Evolutionary conservation across 2,113 vertebrate species (phyloP).

Genomic region (Myiagra hebetior): DNA sequence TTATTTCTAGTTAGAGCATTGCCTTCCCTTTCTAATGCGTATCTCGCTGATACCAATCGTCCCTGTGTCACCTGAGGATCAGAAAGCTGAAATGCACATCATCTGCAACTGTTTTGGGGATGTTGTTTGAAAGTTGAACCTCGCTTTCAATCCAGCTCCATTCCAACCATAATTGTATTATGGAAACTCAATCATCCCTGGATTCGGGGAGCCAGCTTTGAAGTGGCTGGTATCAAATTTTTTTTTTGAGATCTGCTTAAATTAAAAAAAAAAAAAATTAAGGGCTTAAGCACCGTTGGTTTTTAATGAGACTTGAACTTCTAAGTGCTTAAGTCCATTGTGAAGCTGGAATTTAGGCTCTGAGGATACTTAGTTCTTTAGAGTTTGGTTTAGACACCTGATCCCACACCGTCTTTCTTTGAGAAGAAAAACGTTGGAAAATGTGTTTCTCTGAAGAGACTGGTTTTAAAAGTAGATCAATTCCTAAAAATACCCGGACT

Average conservation of each 20-base stretch:
- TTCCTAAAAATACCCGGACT: not conserved
- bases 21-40: not conserved
- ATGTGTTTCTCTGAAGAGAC: not conserved
- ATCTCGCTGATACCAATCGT: not conserved
- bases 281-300: not conserved
- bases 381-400: not conserved
- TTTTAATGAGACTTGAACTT: slow-evolving; percentile 26
- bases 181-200: slow-evolving; percentile 38
- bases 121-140: slow-evolving; percentile 43
- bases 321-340: not conserved
- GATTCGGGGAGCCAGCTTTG: not conserved
- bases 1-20: slow-evolving; percentile 5
- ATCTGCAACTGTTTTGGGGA: slow-evolving; percentile 58
- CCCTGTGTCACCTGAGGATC: slow-evolving; percentile 46
- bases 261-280: not conserved
- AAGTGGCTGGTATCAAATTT: slow-evolving; percentile 1
- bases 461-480: not conserved
- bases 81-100: slow-evolving; percentile 19
- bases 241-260: slow-evolving; percentile 3
- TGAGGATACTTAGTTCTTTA: not conserved
- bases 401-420: not conserved
- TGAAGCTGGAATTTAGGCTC: not conserved
- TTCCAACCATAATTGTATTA: slow-evolving; percentile 47
- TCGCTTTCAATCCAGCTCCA: not conserved
- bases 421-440: not conserved